Evolutionary conservation across 2,113 vertebrate species (phyloP).

Genomic region (Piliocolobus tephrosceles): DNA sequence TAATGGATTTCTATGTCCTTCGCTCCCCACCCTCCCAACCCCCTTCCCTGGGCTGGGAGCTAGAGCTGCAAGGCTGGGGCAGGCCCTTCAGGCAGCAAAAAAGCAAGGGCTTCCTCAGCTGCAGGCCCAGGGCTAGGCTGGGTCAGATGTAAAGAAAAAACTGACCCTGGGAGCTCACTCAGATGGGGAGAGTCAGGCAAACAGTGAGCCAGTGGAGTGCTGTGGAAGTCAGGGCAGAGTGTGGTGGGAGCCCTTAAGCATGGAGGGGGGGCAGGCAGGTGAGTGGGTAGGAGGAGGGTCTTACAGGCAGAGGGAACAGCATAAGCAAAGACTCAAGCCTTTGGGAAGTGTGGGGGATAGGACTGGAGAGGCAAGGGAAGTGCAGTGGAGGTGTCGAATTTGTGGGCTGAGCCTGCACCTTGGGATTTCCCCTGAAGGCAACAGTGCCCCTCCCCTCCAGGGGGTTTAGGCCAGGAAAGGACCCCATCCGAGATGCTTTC

Average conservation of each 20-base stretch:
- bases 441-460: background rate
- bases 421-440: background rate
- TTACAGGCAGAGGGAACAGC: background rate
- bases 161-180: background rate
- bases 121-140: background rate
- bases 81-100: background rate
- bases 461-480: background rate
- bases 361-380: background rate
- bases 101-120: background rate
- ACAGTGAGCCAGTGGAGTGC: background rate
- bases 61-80: background rate
- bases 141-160: background rate
- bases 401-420: background rate
- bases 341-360: accelerated
- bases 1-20: background rate
- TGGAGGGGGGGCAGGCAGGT: background rate
- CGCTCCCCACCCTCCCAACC: no score
- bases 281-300: background rate
- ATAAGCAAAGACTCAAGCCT: background rate
- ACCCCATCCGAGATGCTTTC: background rate
- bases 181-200: no score
- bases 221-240: background rate
- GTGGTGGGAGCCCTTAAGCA: background rate
- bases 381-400: background rate
- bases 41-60: background rate